Conservation (phyloP, 2,113 vertebrate genomes). For the Melanerpes aurifrons region DNA sequence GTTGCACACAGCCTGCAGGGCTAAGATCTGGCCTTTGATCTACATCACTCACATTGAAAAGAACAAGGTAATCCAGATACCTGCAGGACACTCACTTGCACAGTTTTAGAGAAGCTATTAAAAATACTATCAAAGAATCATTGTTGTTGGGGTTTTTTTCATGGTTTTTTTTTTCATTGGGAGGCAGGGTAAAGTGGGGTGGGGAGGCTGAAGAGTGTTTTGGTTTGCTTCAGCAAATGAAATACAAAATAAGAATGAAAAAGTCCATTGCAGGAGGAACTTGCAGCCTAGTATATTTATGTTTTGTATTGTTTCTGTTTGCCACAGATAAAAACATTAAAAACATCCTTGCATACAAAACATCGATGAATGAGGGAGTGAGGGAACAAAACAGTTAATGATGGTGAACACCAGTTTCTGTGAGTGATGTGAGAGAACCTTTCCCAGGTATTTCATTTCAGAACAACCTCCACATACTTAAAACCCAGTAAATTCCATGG, state of each 20-base stretch:
- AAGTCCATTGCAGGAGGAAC: not conserved
- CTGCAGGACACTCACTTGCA: not conserved
- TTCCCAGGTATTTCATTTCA: not conserved
- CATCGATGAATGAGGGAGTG: not conserved
- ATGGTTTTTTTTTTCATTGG: too few species aligned
- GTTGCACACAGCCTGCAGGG: conserved; percentile 22
- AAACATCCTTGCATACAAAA: not conserved
- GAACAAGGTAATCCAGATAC: not conserved
- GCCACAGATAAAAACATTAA: not conserved
- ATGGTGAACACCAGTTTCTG: not conserved
- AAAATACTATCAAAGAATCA: not conserved
- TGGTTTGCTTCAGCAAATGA: not conserved
- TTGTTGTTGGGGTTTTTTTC: not conserved
- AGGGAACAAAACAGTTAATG: conserved; percentile 16
- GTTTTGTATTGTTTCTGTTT: not conserved
- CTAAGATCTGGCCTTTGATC: conserved; percentile 23
- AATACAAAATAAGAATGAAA: not conserved
- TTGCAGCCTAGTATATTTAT: not conserved
- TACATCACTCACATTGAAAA: not conserved
- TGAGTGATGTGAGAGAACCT: not conserved
- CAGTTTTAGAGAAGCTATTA: not conserved
- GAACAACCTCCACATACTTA: not conserved
- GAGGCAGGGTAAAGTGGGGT: too few species aligned
- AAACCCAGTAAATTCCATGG: conserved; percentile 9
- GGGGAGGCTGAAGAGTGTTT: accelerated